A percentile compares a stretch with the other conserved stretches of the same genome.
These are phyloP conservation scores for Monodelphis domestica DNA, from an alignment of 2,797 vertebrate species.

Conservation along the genomic window DNA sequence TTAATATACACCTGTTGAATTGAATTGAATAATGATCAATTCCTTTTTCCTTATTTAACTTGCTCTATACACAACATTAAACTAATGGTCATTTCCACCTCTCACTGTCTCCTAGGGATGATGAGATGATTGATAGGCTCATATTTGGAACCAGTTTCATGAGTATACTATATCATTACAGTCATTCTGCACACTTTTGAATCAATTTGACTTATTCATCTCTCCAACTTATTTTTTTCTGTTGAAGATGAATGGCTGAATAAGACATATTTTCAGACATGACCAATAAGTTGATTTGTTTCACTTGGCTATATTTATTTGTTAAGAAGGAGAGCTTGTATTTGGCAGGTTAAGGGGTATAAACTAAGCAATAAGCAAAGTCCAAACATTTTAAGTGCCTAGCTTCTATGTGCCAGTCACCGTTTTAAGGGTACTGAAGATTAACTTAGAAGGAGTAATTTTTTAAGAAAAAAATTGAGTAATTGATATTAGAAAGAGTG, in stretches of 20 bases:
- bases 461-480: no score
- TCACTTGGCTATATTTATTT: no score
- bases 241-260: background rate
- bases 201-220: slow-evolving; percentile 67
- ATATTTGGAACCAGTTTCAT: background rate
- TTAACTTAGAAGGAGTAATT: no score
- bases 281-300: no score
- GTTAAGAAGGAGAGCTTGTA: no score
- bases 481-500: no score
- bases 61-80: slow-evolving; percentile 2
- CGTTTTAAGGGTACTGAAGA: no score
- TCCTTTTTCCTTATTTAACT: background rate
- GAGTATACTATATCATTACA: background rate
- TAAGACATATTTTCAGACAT: no score
- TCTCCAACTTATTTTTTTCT: slow-evolving; percentile 58
- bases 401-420: no score
- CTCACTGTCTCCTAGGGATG: background rate
- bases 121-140: background rate
- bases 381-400: no score
- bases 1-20: background rate
- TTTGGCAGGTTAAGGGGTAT: no score
- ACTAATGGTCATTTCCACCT: background rate
- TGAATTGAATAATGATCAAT: background rate
- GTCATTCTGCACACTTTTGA: slow-evolving; percentile 19
- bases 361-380: no score